Evolutionary conservation across 2,888 invertebrate species (phyloP), one percentile per base, ranked within the genome.

Genomic region (Calliphora vomitoria): DNA sequence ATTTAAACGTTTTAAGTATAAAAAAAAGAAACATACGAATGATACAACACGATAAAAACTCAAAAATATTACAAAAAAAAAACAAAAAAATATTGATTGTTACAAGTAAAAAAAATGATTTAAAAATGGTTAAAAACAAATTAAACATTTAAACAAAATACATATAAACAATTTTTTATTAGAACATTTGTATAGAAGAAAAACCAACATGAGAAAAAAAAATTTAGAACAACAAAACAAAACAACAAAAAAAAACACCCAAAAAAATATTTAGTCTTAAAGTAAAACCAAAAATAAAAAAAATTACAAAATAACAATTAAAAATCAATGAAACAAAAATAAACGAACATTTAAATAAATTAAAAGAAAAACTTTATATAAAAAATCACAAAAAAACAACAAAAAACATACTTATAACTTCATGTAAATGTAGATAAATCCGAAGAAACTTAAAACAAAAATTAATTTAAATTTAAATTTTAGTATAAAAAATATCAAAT

Each of bases 321-420:
- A 75, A 68, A 64, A 80, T 80, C 69, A 60, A 71, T 71, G 75
- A 86, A 38, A 82, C 55, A 25, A 74, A 75, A 75, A 82, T 79
- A 79, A 88, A 85, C 74, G 78, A 85, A 87, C 11, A 55, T 55
- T 55, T 55, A 55, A 78, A 60, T 62, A 44, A 0, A 44, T 47
- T 53, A 72, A 79, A 55, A 10, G 15, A 47, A 66, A 86, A 83
- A 83, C 62, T 87, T 85, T 88, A 88, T 80, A 85, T 75, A 71
- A 72, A 85, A 84, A 83, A 68, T 64, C 47, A 47, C 5, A 75
- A 53, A 79, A 69, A 47, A 62, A 66, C 31, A 50, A 60, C 47
- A 90, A 80, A 64, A 91, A 91, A 90, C 20, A 75, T 84, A 84
- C 74, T 74, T 69, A 82, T 83, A 80, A 87, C 60, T 81, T 78